Conservation (phyloP, 2,797 vertebrate genomes). For the Lithobates pipiens region DNA sequence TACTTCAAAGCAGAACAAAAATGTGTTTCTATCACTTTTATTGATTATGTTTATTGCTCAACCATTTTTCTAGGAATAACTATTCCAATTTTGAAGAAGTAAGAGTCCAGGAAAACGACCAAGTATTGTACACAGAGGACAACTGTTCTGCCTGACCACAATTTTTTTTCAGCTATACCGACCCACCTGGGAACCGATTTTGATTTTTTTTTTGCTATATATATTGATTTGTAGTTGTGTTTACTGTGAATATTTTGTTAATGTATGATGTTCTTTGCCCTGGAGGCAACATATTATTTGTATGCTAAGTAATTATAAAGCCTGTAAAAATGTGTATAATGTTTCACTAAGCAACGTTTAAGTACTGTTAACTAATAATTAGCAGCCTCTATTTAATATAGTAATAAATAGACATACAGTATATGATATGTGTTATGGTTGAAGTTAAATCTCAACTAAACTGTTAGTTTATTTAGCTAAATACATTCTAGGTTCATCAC, state of each 20-base stretch:
- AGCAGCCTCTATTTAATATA: background rate
- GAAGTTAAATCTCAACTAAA: too few species aligned
- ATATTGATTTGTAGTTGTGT: slow-evolving; percentile 11
- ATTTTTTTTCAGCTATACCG: background rate
- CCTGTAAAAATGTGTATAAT: background rate
- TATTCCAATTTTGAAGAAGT: slow-evolving; percentile 65
- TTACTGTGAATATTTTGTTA: slow-evolving; percentile 32
- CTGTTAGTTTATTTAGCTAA: too few species aligned
- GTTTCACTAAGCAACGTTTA: background rate
- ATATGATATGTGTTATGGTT: background rate
- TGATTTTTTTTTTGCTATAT: background rate
- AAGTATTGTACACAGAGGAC: background rate
- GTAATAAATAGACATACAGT: background rate
- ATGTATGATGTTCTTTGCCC: slow-evolving; percentile 35
- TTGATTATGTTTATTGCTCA: slow-evolving; percentile 52
- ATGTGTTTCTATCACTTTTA: too few species aligned
- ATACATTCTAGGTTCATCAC: too few species aligned
- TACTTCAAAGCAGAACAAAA: too few species aligned
- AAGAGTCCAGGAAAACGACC: slow-evolving; percentile 58
- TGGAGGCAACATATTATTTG: slow-evolving; percentile 44
- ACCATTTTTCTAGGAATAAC: slow-evolving; percentile 74
- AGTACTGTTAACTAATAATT: background rate
- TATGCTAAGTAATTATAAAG: slow-evolving; percentile 2
- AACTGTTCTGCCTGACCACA: background rate
- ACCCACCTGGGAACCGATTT: background rate